Evolutionary conservation across 1,140 invertebrate genomes (phyloP), one percentile per base, ranked within the genome.

Genomic region (Nephila pilipes): DNA sequence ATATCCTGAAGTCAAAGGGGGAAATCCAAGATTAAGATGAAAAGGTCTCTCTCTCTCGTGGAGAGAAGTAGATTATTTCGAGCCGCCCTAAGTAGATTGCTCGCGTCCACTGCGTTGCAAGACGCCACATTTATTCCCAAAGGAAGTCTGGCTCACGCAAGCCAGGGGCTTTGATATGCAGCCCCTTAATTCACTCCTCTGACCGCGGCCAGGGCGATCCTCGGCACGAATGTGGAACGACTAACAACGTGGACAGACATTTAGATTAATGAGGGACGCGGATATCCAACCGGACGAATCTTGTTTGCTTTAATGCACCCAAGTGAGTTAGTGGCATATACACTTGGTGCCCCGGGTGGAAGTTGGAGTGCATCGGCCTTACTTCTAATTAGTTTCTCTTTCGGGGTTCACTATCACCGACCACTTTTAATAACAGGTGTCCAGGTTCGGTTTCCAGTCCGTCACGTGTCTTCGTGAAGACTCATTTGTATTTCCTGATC

Each of bases 271-370:
- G 85, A 60, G 25, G 63, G 63, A 65, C 46, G 12, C 46, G 46
- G 46, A 46, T 46, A 6, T 65, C 69, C 69, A 46, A 25, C 69
- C 69, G 69, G 69, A 46, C 80, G 36, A n/a, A 81, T 81, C 80
- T 87, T 87, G 85, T 87, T 87, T 87, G 85, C 85, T 60, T 87
- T 87, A 87, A 87, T 87, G 85, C 85, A 87, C 85, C 57, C 85
- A 87, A 87, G 85, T 87, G 85, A 87, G 85, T 63, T 63, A 63
- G 57, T 46, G 46, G 46, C 46, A 46, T 46, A 46, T 10, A 46
- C 46, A 46, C 46, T 46, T 46, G 46, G 46, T 32, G 85, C 58
- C n/a, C 57, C 29, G 46, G 83, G 38, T 57, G 46, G 83, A 46
- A 22, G 83, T n/a, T 57, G 46, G 83, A 46, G 83, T 58, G 83